Base-by-base conservation (phyloP, 2,888 invertebrate species). In the Slavum lentiscoides region DNA sequence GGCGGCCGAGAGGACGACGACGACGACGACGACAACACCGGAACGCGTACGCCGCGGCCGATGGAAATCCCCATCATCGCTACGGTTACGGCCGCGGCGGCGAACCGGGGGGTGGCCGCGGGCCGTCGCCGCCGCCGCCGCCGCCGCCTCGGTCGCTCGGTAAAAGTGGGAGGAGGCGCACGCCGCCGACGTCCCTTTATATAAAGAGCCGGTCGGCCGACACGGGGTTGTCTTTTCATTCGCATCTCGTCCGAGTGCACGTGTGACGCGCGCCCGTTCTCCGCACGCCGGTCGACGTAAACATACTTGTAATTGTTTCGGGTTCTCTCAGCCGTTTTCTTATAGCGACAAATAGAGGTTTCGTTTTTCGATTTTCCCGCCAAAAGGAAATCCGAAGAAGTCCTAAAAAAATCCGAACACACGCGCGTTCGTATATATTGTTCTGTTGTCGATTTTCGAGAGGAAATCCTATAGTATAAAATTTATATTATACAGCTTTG, bases 261-360 rank as follows among this genome's bases (percentile, higher is more conserved):
- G 80, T 72, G 80, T 64, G 55, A 80, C 80, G 72, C 72, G 76
- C 68, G 77, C 49, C 49, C 49, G 49, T 13, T 49, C 49, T 55
- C 61, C 64, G 21, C 59, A 69, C 69, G 69, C 77, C 82, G 82
- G 83, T 82, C 83, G 82, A 83, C 83, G 83, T 82, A 82, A 82
- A 83, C 72, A 82, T 83, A 83, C 83, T 83, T 81, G 83, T 82
- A 83, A 72, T 83, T 83, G 73, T 83, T 82, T 74, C 77, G 82
- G 82, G 75, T 75, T 67, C 76, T 53, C 74, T 82, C 64, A 49
- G 70, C 81, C 70, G 82, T 61, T 9, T 49, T 13, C 1, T 39
- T 39, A 49, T 72, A 82, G 64, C 70, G 76, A 67, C 76, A 66
- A 64, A 68, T 58, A 82, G 76, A 68, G 82, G 77, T 73, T 74